phyloP scores from a whole-genome alignment of 2,888 invertebrate genomes.

The Euplagia quadripunctaria region DNA sequence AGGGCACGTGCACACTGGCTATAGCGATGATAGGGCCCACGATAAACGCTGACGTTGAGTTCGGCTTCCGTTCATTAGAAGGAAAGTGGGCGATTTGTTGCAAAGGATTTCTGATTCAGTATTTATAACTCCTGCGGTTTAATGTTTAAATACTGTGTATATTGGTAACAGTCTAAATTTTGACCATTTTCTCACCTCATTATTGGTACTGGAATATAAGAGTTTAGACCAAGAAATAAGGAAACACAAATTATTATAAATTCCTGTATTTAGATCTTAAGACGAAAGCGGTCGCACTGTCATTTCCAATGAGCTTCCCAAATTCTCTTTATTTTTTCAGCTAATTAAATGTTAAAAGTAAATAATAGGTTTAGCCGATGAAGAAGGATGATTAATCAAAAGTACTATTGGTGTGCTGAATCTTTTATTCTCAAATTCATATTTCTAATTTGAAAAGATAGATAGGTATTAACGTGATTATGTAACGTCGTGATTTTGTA shows the following conservation, averaged over 20 bases:
- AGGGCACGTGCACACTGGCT: constrained; percentile 55
- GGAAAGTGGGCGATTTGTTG: constrained; percentile 5
- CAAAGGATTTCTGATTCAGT: constrained; percentile 3
- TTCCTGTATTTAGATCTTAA: background rate
- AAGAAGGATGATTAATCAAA: too few species aligned
- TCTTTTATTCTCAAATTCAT: too few species aligned
- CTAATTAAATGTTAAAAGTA: background rate
- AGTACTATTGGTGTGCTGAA: too few species aligned
- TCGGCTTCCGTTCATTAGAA: constrained; percentile 37
- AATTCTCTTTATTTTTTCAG: background rate
- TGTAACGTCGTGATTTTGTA: background rate
- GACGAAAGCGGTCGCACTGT: background rate
- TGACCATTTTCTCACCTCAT: too few species aligned
- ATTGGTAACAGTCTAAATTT: background rate
- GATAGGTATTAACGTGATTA: background rate
- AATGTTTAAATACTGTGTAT: background rate
- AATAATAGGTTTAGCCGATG: too few species aligned
- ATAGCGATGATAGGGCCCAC: constrained; percentile 30
- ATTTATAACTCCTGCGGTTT: background rate
- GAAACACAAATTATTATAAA: background rate
- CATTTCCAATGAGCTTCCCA: background rate
- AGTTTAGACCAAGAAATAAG: background rate
- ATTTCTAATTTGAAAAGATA: background rate
- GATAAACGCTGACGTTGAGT: constrained; percentile 45
- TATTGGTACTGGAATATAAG: too few species aligned